Base-by-base conservation (phyloP, 2,797 vertebrate genomes). In the Tamandua tetradactyla region DNA sequence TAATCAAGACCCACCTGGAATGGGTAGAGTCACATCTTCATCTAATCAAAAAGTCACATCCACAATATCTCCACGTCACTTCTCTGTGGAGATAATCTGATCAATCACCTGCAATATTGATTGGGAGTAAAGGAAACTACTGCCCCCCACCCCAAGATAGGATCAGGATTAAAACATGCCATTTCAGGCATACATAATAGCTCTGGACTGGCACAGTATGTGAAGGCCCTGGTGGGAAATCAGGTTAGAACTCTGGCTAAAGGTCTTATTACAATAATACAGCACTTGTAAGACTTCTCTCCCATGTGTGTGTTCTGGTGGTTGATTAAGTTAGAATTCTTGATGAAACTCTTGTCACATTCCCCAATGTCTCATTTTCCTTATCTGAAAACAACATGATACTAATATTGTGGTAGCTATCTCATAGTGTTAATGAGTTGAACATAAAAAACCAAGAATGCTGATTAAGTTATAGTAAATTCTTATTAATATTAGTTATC, bases 201-300 rank as follows among this genome's bases (percentile, higher is more conserved):
- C n/a, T n/a, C n/a, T n/a, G n/a, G n/a, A n/a, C n/a, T n/a, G n/a
- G n/a, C n/a, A n/a, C n/a, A n/a, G n/a, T n/a, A 47, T 87, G 55
- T 96, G 95, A n/a, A 94, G 72, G 30, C 84, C 55, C 64, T 42
- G 61, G 49, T 96, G 92, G 7, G 83, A 83, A 61, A 92, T 81
- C 14, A 81, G 89, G 35, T 68, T 40, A 35, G 37, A 47, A 42
- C 30, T 78, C 47, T n/a, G n/a, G n/a, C n/a, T n/a, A n/a, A n/a
- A n/a, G n/a, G n/a, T n/a, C n/a, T n/a, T n/a, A n/a, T n/a, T n/a
- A n/a, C n/a, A n/a, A n/a, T n/a, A n/a, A n/a, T n/a, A 55, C 3
- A 78, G 68, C 68, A 37, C 23, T 71, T 71, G 35, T 71, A 37
- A 18, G 35, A 35, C 35, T n/a, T 71, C 25, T n/a, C 32, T 15